These are phyloP conservation scores for Stercorarius parasiticus DNA, from an alignment of 2,113 vertebrate species.

Conservation along the genomic window DNA sequence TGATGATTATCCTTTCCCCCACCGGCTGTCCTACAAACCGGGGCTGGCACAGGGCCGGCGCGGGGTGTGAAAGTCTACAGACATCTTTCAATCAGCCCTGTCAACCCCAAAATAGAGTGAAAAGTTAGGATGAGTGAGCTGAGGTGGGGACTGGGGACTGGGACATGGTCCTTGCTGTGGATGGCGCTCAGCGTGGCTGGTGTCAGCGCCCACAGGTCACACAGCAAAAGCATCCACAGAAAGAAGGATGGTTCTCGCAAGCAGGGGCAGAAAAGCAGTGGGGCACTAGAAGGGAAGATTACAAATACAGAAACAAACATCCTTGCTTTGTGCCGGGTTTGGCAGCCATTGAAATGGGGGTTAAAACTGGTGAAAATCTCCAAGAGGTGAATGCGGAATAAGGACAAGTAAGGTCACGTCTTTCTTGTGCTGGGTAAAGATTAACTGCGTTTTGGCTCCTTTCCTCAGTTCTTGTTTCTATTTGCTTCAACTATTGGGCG, in stretches of 20 bases:
- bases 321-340: not conserved
- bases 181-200: not conserved
- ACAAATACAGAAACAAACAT: not conserved
- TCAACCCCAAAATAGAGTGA: not conserved
- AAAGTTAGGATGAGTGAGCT: not conserved
- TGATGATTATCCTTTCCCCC: not conserved
- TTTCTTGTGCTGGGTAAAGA: not conserved
- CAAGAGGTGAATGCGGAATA: accelerated
- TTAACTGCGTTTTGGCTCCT: not conserved
- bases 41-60: not conserved
- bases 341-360: not conserved
- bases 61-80: too few relatives aligned
- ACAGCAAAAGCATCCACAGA: not conserved
- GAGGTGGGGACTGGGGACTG: not conserved
- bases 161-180: accelerated
- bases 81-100: not conserved
- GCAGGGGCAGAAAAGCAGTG: not conserved
- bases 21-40: not conserved
- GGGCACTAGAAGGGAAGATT: not conserved
- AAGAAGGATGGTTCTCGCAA: not conserved
- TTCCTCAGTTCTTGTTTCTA: not conserved
- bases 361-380: not conserved
- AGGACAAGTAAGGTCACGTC: not conserved
- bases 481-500: not conserved
- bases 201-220: not conserved